phyloP scores from a whole-genome alignment of 2,113 vertebrate species.

The Sebastes schlegelii region DNA sequence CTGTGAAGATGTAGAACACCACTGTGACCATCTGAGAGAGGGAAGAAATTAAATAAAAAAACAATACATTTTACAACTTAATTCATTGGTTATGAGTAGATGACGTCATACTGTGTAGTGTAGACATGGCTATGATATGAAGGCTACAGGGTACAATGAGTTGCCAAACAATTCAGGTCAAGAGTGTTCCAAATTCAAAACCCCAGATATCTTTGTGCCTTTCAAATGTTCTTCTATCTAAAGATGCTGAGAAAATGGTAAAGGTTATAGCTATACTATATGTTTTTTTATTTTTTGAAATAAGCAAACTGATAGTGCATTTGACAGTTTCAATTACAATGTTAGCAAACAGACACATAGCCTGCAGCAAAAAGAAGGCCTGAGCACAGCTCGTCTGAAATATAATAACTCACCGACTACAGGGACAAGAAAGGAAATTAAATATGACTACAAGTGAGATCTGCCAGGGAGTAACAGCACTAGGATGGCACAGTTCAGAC shows the following conservation, averaged over 20 bases:
- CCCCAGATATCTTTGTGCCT: neutral
- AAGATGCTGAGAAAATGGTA: neutral
- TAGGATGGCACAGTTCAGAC: neutral
- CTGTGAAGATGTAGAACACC: conserved; percentile 80
- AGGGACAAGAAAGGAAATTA: neutral
- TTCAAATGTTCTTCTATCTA: neutral
- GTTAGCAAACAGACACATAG: neutral
- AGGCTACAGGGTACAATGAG: neutral
- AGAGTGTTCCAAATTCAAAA: neutral
- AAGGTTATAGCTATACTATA: neutral
- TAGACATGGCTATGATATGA: neutral
- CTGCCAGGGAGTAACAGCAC: neutral
- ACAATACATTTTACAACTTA: neutral
- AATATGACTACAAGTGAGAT: neutral
- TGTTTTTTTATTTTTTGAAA: neutral
- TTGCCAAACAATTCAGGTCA: neutral
- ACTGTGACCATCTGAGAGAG: conserved; percentile 76
- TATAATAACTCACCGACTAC: neutral
- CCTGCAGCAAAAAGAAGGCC: neutral
- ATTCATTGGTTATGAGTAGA: neutral
- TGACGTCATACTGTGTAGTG: neutral
- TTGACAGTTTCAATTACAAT: neutral
- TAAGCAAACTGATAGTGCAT: neutral
- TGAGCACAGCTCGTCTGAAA: neutral
- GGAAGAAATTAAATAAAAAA: neutral